phyloP scores from a whole-genome alignment of 1,140 invertebrate genomes.

The Pogonognathellus flavescens region DNA sequence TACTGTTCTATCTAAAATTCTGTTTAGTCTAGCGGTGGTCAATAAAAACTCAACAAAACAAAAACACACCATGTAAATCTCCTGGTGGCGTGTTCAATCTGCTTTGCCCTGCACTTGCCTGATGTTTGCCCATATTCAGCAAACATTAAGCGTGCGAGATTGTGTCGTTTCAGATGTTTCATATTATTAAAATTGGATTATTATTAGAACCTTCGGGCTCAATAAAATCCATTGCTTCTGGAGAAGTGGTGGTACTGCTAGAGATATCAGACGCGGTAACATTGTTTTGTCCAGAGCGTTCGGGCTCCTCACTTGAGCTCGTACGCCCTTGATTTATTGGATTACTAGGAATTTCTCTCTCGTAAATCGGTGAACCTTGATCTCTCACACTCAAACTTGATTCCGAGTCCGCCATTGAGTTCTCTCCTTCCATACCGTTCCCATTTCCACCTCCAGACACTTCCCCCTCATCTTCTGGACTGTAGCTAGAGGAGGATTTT shows the following conservation, averaged over 20 bases:
- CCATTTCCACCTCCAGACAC: no score
- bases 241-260: conserved; percentile 56
- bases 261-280: conserved; percentile 17
- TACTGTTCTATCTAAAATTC: not conserved
- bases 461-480: no score
- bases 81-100: not conserved
- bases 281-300: not conserved
- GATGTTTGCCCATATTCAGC: conserved; percentile 20
- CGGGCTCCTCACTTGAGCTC: not conserved
- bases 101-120: conserved; percentile 10
- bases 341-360: conserved; percentile 58
- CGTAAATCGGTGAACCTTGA: not conserved
- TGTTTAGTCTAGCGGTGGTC: not conserved
- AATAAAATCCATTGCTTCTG: conserved; percentile 26
- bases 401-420: no score
- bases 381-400: not conserved
- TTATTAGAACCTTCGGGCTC: conserved; percentile 21
- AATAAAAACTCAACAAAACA: conserved; percentile 16
- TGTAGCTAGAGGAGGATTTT: not conserved
- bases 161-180: conserved; percentile 55
- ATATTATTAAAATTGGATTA: not conserved
- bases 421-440: no score
- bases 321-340: conserved; percentile 50
- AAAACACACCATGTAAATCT: not conserved
- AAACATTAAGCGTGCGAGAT: conserved; percentile 55